Evolutionary conservation across 2,888 invertebrate genomes (phyloP).

Genomic region (Tenthredo notha): DNA sequence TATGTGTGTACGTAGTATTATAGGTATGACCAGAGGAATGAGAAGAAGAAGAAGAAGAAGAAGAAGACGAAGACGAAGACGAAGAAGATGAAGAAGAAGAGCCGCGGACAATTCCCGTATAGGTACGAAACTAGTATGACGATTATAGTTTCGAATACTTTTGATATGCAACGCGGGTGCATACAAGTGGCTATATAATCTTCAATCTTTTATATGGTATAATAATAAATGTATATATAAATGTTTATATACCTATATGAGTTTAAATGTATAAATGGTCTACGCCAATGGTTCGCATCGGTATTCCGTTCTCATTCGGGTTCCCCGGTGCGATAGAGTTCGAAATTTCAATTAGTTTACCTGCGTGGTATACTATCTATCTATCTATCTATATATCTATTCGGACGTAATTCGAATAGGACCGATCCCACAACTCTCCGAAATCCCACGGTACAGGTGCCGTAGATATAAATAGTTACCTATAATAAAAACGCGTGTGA

Average conservation of each 20-base stretch:
- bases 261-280: neutral
- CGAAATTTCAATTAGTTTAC: constrained; percentile 51
- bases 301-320: constrained; percentile 51
- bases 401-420: constrained; percentile 73
- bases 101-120: constrained; percentile 56
- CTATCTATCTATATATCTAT: constrained; percentile 29
- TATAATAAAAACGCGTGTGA: constrained; percentile 15
- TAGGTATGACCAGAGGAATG: constrained; percentile 14
- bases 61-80: constrained; percentile 44
- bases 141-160: neutral
- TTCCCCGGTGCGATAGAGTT: constrained; percentile 44
- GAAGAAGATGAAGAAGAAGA: constrained; percentile 51
- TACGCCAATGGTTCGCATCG: constrained; percentile 38
- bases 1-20: constrained; percentile 16
- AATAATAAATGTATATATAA: neutral
- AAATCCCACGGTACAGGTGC: constrained; percentile 49
- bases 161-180: neutral
- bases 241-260: neutral
- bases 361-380: neutral
- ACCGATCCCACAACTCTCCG: constrained; percentile 72
- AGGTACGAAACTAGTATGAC: constrained; percentile 31
- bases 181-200: neutral
- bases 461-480: neutral
- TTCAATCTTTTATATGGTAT: constrained; percentile 3
- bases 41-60: constrained; percentile 42